A percentile compares a stretch with the other conserved stretches of the same genome.
Conservation (phyloP, 1,140 invertebrate genomes). For the Tribolium castaneum region DNA sequence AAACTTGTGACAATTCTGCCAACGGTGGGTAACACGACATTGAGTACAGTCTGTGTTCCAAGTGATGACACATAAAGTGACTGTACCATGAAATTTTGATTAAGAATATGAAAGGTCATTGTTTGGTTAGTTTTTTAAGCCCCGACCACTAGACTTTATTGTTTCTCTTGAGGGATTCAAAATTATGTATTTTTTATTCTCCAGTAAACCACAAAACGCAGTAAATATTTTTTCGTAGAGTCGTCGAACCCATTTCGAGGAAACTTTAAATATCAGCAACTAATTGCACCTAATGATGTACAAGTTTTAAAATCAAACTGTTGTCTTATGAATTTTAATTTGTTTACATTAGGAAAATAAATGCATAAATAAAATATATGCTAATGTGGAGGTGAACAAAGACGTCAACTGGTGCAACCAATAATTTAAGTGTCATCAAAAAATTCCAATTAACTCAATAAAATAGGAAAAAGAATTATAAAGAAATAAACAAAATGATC, state of each 20-base stretch:
- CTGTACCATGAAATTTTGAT: background rate
- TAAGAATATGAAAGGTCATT: background rate
- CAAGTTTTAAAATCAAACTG: background rate
- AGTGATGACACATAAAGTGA: background rate
- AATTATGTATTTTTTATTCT: background rate
- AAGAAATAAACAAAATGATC: too few relatives aligned
- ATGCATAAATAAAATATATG: background rate
- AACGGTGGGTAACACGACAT: too few relatives aligned
- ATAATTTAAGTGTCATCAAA: background rate
- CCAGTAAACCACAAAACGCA: background rate
- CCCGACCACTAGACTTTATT: background rate
- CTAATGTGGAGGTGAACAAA: background rate
- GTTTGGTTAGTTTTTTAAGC: background rate
- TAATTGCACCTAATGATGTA: background rate
- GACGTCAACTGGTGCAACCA: background rate
- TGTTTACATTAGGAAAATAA: background rate
- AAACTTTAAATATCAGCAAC: background rate
- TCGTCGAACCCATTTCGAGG: background rate
- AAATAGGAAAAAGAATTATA: too few relatives aligned
- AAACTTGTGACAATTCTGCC: too few relatives aligned
- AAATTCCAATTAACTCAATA: background rate
- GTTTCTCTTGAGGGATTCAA: too few relatives aligned
- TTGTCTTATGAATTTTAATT: background rate
- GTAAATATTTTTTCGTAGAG: background rate
- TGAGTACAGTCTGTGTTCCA: background rate